Evolutionary conservation across 1,140 invertebrate species (phyloP), one percentile per base, ranked within the genome.

Genomic region (Plodia interpunctella): DNA sequence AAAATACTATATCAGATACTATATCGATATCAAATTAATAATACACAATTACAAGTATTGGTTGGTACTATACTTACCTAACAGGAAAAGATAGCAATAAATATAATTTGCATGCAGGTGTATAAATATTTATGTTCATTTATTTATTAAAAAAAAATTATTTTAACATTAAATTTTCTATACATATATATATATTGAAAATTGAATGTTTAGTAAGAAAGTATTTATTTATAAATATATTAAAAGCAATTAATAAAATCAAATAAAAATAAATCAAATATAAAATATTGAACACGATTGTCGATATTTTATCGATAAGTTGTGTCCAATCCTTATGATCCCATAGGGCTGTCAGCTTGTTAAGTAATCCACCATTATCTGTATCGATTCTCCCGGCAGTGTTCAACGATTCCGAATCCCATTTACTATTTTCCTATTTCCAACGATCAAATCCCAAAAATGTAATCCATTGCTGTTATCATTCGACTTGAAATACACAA

Each of bases 291-390:
- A 1, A 11, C 9, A 35, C 8, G 1, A 5, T 5, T 44, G 10
- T 44, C 38, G 38, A 44, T 17, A 44, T n/a, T n/a, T n/a, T n/a
- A n/a, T n/a, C n/a, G n/a, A n/a, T n/a, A n/a, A 17, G 15, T 15
- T 44, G 3, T 38, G 21, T 35, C 62, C 52, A 66, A 57, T 28
- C 72, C 49, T 77, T 78, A 65, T 56, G 55, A 68, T 69, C 68
- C 74, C 70, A 55, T 66, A 73, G 70, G 75, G 68, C 70, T 80
- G 76, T 80, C 79, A 74, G 68, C 71, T 75, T 55, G 59, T 74
- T 81, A 80, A 82, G 77, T 80, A 78, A 82, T 82, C 77, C 72
- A 21, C 77, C 72, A 79, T 81, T 81, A 77, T 77, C 74, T 72
- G 65, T 76, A 78, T 79, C 72, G 72, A 81, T 78, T 76, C 66